These are phyloP conservation scores for Lethrus apterus DNA, from an alignment of 1,140 invertebrate genomes.

Conservation along the genomic window DNA sequence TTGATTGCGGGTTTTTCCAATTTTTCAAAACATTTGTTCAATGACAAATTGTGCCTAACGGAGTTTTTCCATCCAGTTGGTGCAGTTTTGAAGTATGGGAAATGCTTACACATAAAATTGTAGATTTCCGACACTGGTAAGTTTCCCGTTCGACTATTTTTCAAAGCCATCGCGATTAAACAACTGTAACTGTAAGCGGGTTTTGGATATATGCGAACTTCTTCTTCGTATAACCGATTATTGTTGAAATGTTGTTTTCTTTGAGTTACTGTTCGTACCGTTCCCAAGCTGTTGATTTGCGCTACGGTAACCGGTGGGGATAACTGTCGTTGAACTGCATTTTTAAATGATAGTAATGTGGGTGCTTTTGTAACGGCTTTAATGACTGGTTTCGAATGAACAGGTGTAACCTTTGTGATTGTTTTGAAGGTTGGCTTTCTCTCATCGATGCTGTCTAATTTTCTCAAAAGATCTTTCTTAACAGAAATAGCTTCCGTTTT, in stretches of 20 bases:
- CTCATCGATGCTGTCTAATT: conserved; percentile 37
- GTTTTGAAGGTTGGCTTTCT: conserved; percentile 46
- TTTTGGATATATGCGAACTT: conserved; percentile 79
- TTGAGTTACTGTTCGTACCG: conserved; percentile 33
- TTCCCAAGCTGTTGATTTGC: conserved; percentile 30
- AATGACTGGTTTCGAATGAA: conserved; percentile 39
- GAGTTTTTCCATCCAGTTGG: conserved; percentile 98
- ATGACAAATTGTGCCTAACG: conserved; percentile 88
- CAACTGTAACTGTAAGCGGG: conserved; percentile 97
- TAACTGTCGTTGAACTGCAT: conserved; percentile 28
- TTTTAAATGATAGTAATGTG: conserved; percentile 31
- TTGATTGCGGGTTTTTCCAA: conserved; percentile 85
- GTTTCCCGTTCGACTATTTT: conserved; percentile 89
- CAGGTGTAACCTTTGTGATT: conserved; percentile 38
- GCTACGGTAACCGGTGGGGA: conserved; percentile 29
- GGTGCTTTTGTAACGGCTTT: conserved; percentile 33
- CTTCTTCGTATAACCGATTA: conserved; percentile 46
- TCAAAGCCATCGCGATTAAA: conserved; percentile 93
- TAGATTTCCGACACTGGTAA: conserved; percentile 97
- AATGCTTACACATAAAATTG: conserved; percentile 97
- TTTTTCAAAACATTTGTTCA: conserved; percentile 98
- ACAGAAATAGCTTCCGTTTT: conserved; percentile 34
- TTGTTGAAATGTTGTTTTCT: conserved; percentile 46
- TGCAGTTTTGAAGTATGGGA: conserved; percentile 95
- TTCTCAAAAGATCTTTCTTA: conserved; percentile 36